Percentiles rank a stretch among this genome's conserved stretches.
Evolutionary conservation across 2,888 invertebrate species (phyloP).

Genomic region (Nephrotoma appendiculata): DNA sequence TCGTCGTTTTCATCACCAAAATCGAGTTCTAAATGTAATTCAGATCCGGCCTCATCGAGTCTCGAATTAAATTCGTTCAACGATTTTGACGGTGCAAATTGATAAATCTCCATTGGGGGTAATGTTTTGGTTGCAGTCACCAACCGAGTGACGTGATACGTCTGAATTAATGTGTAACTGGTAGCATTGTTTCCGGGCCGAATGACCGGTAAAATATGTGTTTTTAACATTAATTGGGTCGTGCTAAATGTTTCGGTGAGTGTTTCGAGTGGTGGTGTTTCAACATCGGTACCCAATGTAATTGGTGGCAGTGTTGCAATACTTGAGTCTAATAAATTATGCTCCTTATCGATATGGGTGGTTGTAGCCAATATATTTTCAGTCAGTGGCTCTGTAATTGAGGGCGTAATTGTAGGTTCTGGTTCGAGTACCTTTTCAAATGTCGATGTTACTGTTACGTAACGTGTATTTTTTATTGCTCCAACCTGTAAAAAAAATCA

Average conservation of each 20-base stretch:
- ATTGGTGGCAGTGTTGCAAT: slow-evolving; percentile 73
- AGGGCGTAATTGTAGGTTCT: slow-evolving; percentile 37
- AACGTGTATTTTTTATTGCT: slow-evolving; percentile 72
- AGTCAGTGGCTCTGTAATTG: slow-evolving; percentile 61
- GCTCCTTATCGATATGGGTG: slow-evolving; percentile 57
- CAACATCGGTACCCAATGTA: slow-evolving; percentile 56
- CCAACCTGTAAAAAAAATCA: slow-evolving; percentile 50
- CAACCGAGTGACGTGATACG: slow-evolving; percentile 71
- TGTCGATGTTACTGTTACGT: slow-evolving; percentile 76
- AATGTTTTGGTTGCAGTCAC: slow-evolving; percentile 84
- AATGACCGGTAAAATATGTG: slow-evolving; percentile 74
- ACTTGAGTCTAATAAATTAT: slow-evolving; percentile 54
- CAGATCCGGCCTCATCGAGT: slow-evolving; percentile 78
- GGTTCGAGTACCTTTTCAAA: slow-evolving; percentile 62
- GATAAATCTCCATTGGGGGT: slow-evolving; percentile 75
- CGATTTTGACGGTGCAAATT: slow-evolving; percentile 73
- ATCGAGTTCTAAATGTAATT: slow-evolving; percentile 70
- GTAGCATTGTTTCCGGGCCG: slow-evolving; percentile 57
- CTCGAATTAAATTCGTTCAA: slow-evolving; percentile 79
- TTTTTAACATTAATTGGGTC: slow-evolving; percentile 75
- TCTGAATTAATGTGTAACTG: slow-evolving; percentile 72
- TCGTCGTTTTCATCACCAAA: slow-evolving; percentile 68
- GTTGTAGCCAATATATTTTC: slow-evolving; percentile 77
- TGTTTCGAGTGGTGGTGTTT: slow-evolving; percentile 77
- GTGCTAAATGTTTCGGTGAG: slow-evolving; percentile 85